Conservation (phyloP, 1,140 invertebrate genomes). For the Meloidogyne exigua region DNA sequence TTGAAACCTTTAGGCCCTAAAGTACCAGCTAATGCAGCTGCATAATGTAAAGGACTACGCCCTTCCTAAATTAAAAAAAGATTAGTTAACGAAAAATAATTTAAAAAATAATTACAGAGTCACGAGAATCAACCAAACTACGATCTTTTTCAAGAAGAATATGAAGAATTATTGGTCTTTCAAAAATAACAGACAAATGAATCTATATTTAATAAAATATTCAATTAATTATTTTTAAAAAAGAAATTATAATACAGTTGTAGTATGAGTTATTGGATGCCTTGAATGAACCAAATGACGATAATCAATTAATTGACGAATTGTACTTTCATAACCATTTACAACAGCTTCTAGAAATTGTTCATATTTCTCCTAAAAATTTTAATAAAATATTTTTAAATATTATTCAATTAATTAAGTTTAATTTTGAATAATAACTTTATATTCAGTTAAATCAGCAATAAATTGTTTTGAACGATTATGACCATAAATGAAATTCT, state of each 20-base stretch:
- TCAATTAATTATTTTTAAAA: slow-evolving; percentile 45
- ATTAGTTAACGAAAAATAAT: slow-evolving; percentile 7
- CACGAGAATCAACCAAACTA: slow-evolving; percentile 42
- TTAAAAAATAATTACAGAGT: slow-evolving; percentile 35
- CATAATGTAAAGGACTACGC: slow-evolving; percentile 83
- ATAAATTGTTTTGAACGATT: slow-evolving; percentile 17
- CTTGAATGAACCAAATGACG: slow-evolving; percentile 5
- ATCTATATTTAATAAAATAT: slow-evolving; percentile 35
- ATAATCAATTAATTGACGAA: slow-evolving; percentile 17
- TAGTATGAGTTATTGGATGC: slow-evolving; percentile 48
- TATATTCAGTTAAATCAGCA: slow-evolving; percentile 14
- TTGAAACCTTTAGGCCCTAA: neutral
- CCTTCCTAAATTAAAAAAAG: slow-evolving; percentile 69
- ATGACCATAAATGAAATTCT: slow-evolving; percentile 27
- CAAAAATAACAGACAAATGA: slow-evolving; percentile 49
- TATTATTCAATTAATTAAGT: neutral
- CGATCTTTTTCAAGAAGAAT: slow-evolving; percentile 35
- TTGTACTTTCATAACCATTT: slow-evolving; percentile 16
- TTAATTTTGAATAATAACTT: neutral
- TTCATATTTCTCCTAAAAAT: slow-evolving; percentile 25
- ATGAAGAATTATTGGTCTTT: slow-evolving; percentile 36
- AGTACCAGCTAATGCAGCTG: slow-evolving; percentile 71
- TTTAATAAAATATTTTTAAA: slow-evolving; percentile 14
- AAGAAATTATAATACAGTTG: slow-evolving; percentile 41
- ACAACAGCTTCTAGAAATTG: slow-evolving; percentile 13